A percentile compares a stretch with the other conserved stretches of the same genome.
Conservation (phyloP, 2,797 vertebrate species). For the Syngnathus acus region DNA sequence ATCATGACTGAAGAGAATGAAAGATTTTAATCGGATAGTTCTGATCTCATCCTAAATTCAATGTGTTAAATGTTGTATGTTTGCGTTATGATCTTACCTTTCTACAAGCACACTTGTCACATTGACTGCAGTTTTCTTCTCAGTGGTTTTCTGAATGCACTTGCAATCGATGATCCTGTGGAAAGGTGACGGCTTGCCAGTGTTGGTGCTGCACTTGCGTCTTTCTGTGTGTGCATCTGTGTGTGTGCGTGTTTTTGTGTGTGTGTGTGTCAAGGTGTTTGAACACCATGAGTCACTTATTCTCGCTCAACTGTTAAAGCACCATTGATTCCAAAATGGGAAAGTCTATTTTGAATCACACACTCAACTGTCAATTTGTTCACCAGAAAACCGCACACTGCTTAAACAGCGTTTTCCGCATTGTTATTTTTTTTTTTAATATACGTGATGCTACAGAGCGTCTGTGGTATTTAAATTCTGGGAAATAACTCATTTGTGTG, state of each 20-base stretch:
- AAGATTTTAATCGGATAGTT: not conserved
- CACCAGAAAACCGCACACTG: not conserved
- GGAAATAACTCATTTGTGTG: not conserved
- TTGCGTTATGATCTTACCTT: not conserved
- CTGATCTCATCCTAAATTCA: not conserved
- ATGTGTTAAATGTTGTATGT: not conserved
- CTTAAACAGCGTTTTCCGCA: slow-evolving; percentile 6
- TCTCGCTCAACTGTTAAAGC: slow-evolving; percentile 8
- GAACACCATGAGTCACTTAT: slow-evolving; percentile 1
- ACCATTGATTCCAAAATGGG: slow-evolving; percentile 6
- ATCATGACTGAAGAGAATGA: not conserved
- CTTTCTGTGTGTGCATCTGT: not conserved
- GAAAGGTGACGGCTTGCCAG: not conserved
- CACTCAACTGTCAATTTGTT: slow-evolving; percentile 7
- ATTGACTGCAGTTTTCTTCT: not conserved
- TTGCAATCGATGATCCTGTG: slow-evolving; percentile 1
- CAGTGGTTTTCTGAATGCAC: not conserved
- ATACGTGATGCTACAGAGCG: not conserved
- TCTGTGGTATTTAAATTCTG: not conserved
- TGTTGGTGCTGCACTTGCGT: not conserved
- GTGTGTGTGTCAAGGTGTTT: not conserved
- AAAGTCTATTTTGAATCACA: slow-evolving; percentile 11
- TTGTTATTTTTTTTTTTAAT: not conserved
- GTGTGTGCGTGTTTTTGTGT: not conserved
- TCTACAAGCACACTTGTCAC: not conserved